Conservation (phyloP, 2,797 vertebrate species). For the Semotilus atromaculatus region DNA sequence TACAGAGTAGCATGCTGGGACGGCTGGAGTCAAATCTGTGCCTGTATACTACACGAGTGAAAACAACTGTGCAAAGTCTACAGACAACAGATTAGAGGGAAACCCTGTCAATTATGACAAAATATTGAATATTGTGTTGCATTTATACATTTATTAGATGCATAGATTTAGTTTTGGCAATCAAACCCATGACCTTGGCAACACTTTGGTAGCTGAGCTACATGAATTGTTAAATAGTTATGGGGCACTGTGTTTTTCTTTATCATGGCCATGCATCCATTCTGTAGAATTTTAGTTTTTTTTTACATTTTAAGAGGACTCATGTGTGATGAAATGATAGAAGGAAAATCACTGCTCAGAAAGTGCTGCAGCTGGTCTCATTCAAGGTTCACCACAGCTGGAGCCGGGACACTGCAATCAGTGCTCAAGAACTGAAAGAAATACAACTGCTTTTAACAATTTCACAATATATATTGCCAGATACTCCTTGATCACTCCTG, state of each 20-base stretch:
- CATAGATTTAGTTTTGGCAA: background rate
- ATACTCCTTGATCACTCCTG: background rate
- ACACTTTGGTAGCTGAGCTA: background rate
- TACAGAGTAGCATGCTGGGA: background rate
- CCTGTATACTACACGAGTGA: background rate
- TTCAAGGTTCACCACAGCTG: conserved; percentile 14
- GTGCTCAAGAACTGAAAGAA: background rate
- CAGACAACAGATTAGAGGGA: background rate
- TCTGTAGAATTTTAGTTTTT: background rate
- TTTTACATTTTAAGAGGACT: conserved; percentile 12
- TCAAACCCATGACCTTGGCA: conserved; percentile 6
- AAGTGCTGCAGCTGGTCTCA: background rate
- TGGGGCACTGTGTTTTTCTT: background rate
- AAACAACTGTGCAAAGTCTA: background rate
- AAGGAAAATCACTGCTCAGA: conserved; percentile 9
- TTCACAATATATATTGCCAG: background rate
- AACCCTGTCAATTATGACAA: background rate
- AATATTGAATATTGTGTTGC: background rate
- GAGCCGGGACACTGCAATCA: conserved; percentile 7
- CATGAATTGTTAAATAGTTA: conserved; percentile 5
- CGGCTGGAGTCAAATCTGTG: background rate
- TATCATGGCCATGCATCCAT: background rate
- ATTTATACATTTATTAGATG: background rate
- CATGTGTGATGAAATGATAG: conserved; percentile 23
- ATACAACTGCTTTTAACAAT: background rate